phyloP scores from a whole-genome alignment of 2,888 invertebrate genomes.

The Beris chalybata region DNA sequence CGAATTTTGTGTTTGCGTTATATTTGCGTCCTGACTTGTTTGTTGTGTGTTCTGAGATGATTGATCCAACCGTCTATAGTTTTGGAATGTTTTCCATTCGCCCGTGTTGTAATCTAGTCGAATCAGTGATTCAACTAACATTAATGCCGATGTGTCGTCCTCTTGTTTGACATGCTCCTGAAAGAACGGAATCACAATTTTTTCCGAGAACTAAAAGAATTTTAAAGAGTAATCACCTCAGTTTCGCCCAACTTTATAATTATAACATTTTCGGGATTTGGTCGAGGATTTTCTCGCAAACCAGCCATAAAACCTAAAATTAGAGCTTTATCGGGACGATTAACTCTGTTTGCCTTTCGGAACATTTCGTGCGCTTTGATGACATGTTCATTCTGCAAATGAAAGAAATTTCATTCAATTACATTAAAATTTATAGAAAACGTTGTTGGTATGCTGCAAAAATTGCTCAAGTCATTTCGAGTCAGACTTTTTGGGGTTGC shows the following conservation, averaged over 20 bases:
- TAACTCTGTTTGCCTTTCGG: conserved; percentile 91
- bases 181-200: not conserved
- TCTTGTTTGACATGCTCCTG: conserved; percentile 82
- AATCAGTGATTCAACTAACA: conserved; percentile 83
- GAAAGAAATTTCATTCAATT: conserved; percentile 7
- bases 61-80: conserved; percentile 75
- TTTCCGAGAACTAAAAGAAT: not conserved
- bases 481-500: too few relatives aligned
- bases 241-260: conserved; percentile 94
- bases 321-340: conserved; percentile 93
- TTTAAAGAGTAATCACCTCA: conserved; percentile 55
- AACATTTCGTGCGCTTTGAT: conserved; percentile 98
- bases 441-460: too few relatives aligned
- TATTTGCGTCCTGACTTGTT: conserved; percentile 39
- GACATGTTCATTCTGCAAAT: conserved; percentile 88
- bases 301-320: conserved; percentile 99
- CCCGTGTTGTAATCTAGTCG: conserved; percentile 98
- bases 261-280: conserved; percentile 94
- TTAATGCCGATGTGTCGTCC: conserved; percentile 72
- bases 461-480: too few relatives aligned
- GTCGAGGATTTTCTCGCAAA: conserved; percentile 95
- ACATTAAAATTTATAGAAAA: too few relatives aligned
- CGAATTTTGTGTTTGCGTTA: conserved; percentile 46
- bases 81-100: conserved; percentile 95
- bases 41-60: conserved; percentile 43